Evolutionary conservation across 2,797 vertebrate species (phyloP), one percentile per base, ranked within the genome.

Genomic region (Enteromius unitaeniatus): DNA sequence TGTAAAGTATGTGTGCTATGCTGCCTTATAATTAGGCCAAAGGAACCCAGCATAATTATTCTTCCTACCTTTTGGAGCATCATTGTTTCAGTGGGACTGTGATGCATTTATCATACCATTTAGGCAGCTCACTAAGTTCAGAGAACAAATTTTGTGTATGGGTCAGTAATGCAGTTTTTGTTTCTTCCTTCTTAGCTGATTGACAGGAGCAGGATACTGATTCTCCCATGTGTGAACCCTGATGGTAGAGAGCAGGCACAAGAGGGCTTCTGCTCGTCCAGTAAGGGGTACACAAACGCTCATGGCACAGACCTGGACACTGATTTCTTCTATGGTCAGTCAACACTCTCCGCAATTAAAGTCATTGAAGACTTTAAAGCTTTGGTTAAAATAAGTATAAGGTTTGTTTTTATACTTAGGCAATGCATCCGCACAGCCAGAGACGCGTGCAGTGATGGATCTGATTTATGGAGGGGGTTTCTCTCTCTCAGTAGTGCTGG

Each of bases 141-240:
- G 11, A 23, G n/a, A 15, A 28, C 31, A 1, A 49, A n/a, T 49
- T 55, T 26, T 60, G 53, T 77, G 74, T 42, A 26, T 58, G 6
- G 19, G 28, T 53, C 28, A 74, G 7, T 7, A 53, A 51, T 49
- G 11, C 2, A 6, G 23, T 79, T 49, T 51, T 17, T 85, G 69
- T 88, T 4, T n/a, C 4, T 17, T 62, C n/a, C 0, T 9, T 4
- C 45, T 45, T 15, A 99, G 98, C 92, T 99, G 86, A 94, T 99
- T 86, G 96, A 99, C 87, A 93, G 95, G 85, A 99, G 97, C 0
- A 94, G 95, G 85, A 99, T 99, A 80, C 94, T 99, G 86, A 97
- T 99, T 53, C 95, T 99, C 70, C 97, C 98, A 0, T 96, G 95
- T 76, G 93, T 99, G 83, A 99, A 99, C 89, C 98, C 97, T 0